Base-by-base conservation (phyloP, 2,888 invertebrate genomes). In the Charanyca ferruginea region DNA sequence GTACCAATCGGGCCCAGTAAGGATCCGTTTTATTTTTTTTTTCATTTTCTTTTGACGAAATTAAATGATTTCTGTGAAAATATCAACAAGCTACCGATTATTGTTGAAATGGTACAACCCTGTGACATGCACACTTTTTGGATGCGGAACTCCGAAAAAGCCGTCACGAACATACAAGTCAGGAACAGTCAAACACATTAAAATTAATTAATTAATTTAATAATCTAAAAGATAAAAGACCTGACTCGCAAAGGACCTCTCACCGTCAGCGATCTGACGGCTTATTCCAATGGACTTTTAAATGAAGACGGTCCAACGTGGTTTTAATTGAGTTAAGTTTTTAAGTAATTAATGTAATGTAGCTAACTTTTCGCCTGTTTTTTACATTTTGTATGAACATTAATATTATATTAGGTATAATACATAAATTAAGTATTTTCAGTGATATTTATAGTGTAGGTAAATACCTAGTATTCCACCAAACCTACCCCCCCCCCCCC, bases 181-280 rank as follows among this genome's bases (percentile, higher is more conserved):
- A 61, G 35, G n/a, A 41, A 61, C 42, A 70, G 55, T 54, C 23
- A 61, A 71, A 61, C 42, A 70, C 71, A 63, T 62, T 71, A 71
- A 62, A 70, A 52, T 48, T 60, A 54, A 74, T 74, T 65, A 74
- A 58, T 58, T 60, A 63, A 77, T 54, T 58, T 63, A 49, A 49
- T 49, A 47, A 58, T 45, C 16, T 54, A 77, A 73, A 77, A 63
- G 72, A 53, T 77, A 42, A 6, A 35, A 53, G 58, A 47, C 35
- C 78, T 51, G 35, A 47, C 32, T 38, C 18, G 42, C 64, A 32
- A 72, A 63, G 41, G 53, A 38, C 58, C 52, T 75, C 41, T 77
- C 44, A 6, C n/a, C 47, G 58, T 77, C 64, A 72, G 58, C 28
- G 32, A 52, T 53, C 66, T 73, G 74, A 60, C 75, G 67, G 62